Percentiles rank a stretch among this genome's conserved stretches.
These are phyloP conservation scores for Chionomys nivalis DNA, from an alignment of 2,113 vertebrate species.

Conservation along the genomic window DNA sequence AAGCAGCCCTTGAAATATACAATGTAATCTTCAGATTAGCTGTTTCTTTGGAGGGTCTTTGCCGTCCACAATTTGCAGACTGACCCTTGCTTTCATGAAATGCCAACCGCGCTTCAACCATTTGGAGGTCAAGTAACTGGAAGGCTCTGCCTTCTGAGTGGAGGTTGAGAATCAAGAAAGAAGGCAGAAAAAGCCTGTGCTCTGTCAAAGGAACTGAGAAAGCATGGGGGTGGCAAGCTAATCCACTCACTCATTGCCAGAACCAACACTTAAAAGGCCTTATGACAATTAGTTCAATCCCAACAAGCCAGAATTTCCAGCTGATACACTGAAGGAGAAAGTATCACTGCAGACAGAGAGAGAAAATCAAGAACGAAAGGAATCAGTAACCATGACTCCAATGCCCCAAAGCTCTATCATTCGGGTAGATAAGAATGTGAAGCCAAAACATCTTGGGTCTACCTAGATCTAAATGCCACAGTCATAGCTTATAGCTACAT, in stretches of 20 bases:
- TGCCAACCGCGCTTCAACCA: slow-evolving; percentile 28
- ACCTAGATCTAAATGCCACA: background rate
- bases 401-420: background rate
- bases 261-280: background rate
- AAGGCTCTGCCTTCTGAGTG: slow-evolving; percentile 58
- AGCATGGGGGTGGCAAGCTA: background rate
- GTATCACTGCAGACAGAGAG: background rate
- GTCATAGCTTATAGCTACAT: background rate
- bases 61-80: slow-evolving; percentile 1
- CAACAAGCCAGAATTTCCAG: background rate
- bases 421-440: background rate
- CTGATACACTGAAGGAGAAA: background rate
- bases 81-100: slow-evolving; percentile 58
- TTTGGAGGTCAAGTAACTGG: slow-evolving; percentile 47
- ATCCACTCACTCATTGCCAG: background rate
- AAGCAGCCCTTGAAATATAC: slow-evolving; percentile 38
- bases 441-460: background rate
- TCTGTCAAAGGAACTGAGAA: background rate
- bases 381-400: background rate
- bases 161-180: slow-evolving; percentile 37
- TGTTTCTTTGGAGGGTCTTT: slow-evolving; percentile 53
- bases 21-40: slow-evolving; percentile 55
- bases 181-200: background rate
- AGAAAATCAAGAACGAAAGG: background rate
- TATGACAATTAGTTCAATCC: background rate